Evolutionary conservation across 2,797 vertebrate species (phyloP).

Genomic region (Cichlasoma orientale): DNA sequence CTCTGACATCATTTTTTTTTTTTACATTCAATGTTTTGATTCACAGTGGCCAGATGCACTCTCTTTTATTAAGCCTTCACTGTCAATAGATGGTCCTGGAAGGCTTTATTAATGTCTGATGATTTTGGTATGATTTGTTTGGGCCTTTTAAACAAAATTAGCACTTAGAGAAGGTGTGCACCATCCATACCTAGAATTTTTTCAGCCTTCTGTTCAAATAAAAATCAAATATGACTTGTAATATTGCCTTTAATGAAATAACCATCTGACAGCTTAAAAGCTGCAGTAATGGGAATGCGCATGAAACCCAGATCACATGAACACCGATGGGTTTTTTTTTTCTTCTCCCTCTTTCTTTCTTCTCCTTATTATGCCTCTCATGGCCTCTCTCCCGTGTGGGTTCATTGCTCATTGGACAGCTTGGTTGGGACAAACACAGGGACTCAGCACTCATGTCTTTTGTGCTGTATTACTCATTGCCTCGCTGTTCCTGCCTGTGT

Average conservation of each 20-base stretch:
- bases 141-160: constrained; percentile 53
- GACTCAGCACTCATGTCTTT: constrained; percentile 49
- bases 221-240: constrained; percentile 26
- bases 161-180: constrained; percentile 47
- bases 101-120: constrained; percentile 66
- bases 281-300: constrained; percentile 19
- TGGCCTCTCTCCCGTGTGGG: constrained; percentile 35
- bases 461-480: constrained; percentile 50
- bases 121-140: constrained; percentile 58
- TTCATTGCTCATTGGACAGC: constrained; percentile 39
- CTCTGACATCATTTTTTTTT: constrained; percentile 40
- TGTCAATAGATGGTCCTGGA: constrained; percentile 29
- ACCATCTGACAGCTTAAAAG: constrained; percentile 47
- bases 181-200: constrained; percentile 30
- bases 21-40: constrained; percentile 38
- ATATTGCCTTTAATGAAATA: constrained; percentile 36
- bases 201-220: constrained; percentile 28
- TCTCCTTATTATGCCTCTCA: constrained; percentile 28
- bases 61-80: constrained; percentile 50
- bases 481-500: constrained; percentile 37
- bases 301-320: constrained; percentile 7
- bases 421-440: constrained; percentile 40
- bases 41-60: constrained; percentile 33
- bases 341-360: not conserved
- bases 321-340: not conserved